A percentile compares a stretch with the other conserved stretches of the same genome.
These are phyloP conservation scores for Clarias fuscus DNA, from an alignment of 2,797 vertebrate genomes.

Conservation along the genomic window DNA sequence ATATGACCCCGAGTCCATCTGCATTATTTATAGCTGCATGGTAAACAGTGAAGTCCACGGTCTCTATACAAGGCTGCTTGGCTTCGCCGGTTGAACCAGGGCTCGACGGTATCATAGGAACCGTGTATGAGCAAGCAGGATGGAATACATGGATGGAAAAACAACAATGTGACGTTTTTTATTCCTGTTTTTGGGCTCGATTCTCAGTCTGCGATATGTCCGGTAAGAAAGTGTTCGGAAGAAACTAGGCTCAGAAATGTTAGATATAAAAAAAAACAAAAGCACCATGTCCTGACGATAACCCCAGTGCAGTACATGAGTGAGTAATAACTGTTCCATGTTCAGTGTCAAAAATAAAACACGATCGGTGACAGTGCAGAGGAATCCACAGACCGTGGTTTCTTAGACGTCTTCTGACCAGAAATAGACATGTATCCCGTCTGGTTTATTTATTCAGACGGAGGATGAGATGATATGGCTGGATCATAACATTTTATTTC, in stretches of 20 bases:
- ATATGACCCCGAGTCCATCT: constrained; percentile 37
- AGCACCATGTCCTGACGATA: background rate
- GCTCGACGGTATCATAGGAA: background rate
- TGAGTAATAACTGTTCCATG: background rate
- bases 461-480: background rate
- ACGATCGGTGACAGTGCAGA: background rate
- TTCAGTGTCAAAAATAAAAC: background rate
- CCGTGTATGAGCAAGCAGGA: background rate
- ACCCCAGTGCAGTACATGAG: background rate
- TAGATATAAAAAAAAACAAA: no score
- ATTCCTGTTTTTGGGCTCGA: background rate
- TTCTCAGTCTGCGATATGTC: no score
- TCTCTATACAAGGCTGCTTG: background rate
- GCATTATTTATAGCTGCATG: constrained; percentile 50
- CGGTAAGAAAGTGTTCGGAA: background rate
- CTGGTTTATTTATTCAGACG: no score
- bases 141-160: background rate
- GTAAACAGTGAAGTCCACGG: constrained; percentile 34
- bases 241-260: background rate
- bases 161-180: background rate
- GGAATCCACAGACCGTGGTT: background rate
- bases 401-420: background rate
- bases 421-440: background rate
- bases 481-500: background rate
- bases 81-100: background rate